Base-by-base conservation (phyloP, 2,113 vertebrate genomes). In the Atlantisia rogersi region DNA sequence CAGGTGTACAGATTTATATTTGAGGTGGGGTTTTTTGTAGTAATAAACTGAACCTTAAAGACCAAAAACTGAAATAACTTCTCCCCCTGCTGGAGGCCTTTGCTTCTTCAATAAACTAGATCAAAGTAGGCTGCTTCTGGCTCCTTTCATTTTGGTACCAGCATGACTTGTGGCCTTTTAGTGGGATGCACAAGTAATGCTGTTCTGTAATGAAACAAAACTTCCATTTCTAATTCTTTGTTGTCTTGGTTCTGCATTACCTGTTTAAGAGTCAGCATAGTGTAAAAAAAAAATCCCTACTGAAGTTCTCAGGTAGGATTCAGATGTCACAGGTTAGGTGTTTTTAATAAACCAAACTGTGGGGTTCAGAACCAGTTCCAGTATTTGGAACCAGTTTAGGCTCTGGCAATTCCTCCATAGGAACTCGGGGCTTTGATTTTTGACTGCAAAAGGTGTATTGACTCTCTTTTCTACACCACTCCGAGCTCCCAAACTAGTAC, bases 401-500 rank as follows among this genome's bases (percentile, higher is more conserved):
- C 86, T 84, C 69, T 69, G 52, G 17, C 11, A 60, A 50, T 81
- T 71, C 25, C 69, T 52, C 1, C 13, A 5, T 2, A 69, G 78
- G 71, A 93, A 31, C 28, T 44, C 7, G 4, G 14, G 55, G 53
- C 46, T 74, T 69, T 77, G 48, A 29, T 65, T 96, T 86, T 70
- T 79, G 48, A 25, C 29, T 35, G 13, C 1, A 0, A 76, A 1
- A n/a, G 17, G 1, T 40, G 0, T 9, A 53, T 74, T 64, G 46
- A 21, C 55, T n/a, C 29, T 64, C 29, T 64, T 9, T 4, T 50
- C 42, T 65, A 14, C 29, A 18, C 39, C 20, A 37, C 10, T 68
- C 19, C 29, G 19, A 11, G 19, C 26, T 46, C 42, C 55, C 4
- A 21, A 26, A 12, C 8, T 35, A 81, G 82, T 65, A 11, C 39